Base-by-base conservation (phyloP, 1,140 invertebrate genomes). In the Myzus persicae region DNA sequence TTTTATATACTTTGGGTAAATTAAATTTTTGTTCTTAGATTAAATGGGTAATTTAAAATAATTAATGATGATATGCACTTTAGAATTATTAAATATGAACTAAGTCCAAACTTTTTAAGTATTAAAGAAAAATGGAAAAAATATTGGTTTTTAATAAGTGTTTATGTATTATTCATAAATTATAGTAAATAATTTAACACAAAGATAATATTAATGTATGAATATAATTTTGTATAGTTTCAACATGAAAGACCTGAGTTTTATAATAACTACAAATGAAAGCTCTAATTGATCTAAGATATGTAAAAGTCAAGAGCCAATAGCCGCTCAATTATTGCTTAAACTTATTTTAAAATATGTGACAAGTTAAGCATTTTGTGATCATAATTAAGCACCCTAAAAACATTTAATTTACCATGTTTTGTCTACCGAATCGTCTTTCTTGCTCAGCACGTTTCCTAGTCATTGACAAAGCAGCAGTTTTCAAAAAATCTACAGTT, bases 401-500 rank as follows among this genome's bases (percentile, higher is more conserved):
- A 81, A 81, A 26, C 31, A 82, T 11, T 84, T 93, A 93, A 85
- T 93, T 93, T 38, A 93, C 91, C 91, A 93, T 93, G 26, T 93
- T 85, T 51, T 93, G 91, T 51, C 81, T 82, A 82, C 93, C 93
- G 54, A 93, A 90, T 89, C 96, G 96, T 94, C 96, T 95, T 93
- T 96, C 96, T 94, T 96, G 95, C 95, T 98, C 97, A 2, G 98
- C 96, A 94, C 97, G 97, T 94, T 98, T 97, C 85, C 97, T 96
- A n/a, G 98, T 98, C 93, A 97, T 96, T 95, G 98, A 98, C 94
- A 99, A 98, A 14, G 98, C 98, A 94, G 98, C 97, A 0, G 98
- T 99, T 96, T 98, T 98, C 31, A 98, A 95, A 96, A 99, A 99
- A 95, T 99, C 98, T 0, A 99, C 98, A 1, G 97, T 97, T 95